Conservation (phyloP, 2,113 vertebrate species). For the Paratilapia polleni region DNA sequence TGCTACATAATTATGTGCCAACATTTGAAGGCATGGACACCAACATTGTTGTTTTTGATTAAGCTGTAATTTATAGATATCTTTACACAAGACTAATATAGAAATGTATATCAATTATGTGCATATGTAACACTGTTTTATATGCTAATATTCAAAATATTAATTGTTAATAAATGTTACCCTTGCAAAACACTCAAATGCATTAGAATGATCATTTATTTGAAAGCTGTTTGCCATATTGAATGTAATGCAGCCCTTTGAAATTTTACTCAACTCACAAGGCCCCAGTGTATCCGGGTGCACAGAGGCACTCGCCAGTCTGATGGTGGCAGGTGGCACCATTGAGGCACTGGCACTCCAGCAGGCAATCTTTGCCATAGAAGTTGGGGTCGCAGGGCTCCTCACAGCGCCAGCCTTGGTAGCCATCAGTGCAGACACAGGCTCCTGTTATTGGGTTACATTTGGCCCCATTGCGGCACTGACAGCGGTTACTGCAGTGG, state of each 20-base stretch:
- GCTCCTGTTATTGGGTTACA: slow-evolving; percentile 95
- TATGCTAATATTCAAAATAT: background rate
- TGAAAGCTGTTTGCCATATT: background rate
- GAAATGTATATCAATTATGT: background rate
- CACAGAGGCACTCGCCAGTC: slow-evolving; percentile 91
- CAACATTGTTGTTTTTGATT: accelerated
- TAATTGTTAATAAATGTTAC: background rate
- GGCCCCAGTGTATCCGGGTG: slow-evolving; percentile 88
- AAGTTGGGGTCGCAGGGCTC: slow-evolving; percentile 83
- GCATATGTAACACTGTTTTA: accelerated
- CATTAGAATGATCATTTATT: background rate
- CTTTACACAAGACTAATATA: accelerated
- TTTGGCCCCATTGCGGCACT: slow-evolving; percentile 90
- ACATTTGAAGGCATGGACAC: background rate
- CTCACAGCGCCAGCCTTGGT: slow-evolving; percentile 93
- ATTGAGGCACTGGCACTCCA: slow-evolving; percentile 88
- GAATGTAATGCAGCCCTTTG: background rate
- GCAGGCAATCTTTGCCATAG: slow-evolving; percentile 90
- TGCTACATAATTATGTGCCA: background rate
- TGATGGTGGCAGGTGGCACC: slow-evolving; percentile 90
- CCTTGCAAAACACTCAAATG: background rate
- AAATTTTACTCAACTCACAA: slow-evolving; percentile 82
- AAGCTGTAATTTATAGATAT: background rate
- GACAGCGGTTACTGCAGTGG: slow-evolving; percentile 94
- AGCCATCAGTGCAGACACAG: slow-evolving; percentile 92